Percentiles rank a stretch among this genome's conserved stretches.
Evolutionary conservation across 1,140 invertebrate genomes (phyloP).

Genomic region (Hycleus phaleratus): DNA sequence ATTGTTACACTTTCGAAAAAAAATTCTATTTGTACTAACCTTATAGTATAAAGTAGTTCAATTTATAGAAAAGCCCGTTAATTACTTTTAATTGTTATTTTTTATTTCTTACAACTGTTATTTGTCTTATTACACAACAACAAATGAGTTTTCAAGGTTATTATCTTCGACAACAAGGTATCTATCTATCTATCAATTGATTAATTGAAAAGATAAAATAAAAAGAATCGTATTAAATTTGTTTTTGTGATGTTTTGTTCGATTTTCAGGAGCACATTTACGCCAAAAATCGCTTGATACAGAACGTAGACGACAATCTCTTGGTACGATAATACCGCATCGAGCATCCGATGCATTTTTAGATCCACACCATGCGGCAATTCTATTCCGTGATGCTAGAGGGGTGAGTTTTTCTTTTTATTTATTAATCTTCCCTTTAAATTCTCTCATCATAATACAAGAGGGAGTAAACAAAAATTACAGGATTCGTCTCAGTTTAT

Average conservation of each 20-base stretch:
- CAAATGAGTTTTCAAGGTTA: no score
- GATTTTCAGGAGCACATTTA: conserved; percentile 57
- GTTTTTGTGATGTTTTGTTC: conserved; percentile 14
- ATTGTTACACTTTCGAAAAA: no score
- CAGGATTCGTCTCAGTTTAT: no score
- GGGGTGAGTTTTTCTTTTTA: conserved; percentile 59
- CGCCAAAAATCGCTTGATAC: conserved; percentile 65
- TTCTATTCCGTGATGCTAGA: conserved; percentile 78
- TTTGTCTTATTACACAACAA: no score
- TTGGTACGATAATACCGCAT: conserved; percentile 56
- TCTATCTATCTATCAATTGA: not conserved
- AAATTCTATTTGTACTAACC: no score
- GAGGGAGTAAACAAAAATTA: no score
- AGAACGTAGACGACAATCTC: conserved; percentile 61
- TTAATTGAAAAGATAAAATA: not conserved
- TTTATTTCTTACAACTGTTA: no score
- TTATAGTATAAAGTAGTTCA: no score
- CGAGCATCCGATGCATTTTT: conserved; percentile 62
- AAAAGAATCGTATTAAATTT: not conserved
- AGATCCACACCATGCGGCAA: conserved; percentile 79
- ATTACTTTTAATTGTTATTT: no score
- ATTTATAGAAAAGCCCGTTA: no score
- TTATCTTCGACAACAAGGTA: no score
- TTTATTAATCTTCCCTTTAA: not conserved
- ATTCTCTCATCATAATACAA: no score